Evolutionary conservation across 2,113 vertebrate genomes (phyloP).

Genomic region (western clawed frog (Xenopus tropicalis)): UCB_Xtro_10.0 CM004449.2:92271001-92271500

Average conservation of each 20-base stretch:
- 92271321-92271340: constrained; percentile 11
- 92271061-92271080: background rate
- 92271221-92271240: constrained; percentile 33
- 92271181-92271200: background rate
- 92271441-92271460: no score
- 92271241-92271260: constrained; percentile 31
- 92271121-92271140: background rate
- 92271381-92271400: background rate
- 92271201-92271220: constrained; percentile 27
- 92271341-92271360: constrained; percentile 26
- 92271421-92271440: background rate
- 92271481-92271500: no score
- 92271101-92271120: background rate
- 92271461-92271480: no score
- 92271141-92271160: background rate
- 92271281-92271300: constrained; percentile 26
- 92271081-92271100: background rate
- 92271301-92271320: constrained; percentile 28
- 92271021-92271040: no score
- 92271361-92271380: constrained; percentile 1
- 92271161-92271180: constrained; percentile 28
- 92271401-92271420: background rate
- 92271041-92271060: no score
- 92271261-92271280: constrained; percentile 34
- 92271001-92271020: no score